Percentiles rank a stretch among this genome's conserved stretches.
These are phyloP conservation scores for Metallyticus violacea DNA, from an alignment of 2,888 invertebrate species.

Conservation along the genomic window DNA sequence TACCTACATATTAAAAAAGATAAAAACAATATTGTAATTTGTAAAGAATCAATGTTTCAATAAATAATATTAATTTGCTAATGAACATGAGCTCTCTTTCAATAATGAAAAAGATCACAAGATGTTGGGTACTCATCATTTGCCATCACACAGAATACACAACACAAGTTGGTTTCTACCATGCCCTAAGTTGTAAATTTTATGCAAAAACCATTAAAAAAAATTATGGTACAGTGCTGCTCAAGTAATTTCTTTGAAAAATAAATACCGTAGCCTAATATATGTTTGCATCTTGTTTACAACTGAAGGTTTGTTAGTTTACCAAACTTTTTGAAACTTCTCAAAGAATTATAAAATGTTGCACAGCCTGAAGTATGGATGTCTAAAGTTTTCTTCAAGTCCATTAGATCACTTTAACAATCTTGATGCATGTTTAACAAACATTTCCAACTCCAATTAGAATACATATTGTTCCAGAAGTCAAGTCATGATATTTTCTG, in stretches of 20 bases:
- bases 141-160: not conserved
- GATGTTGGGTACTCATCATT: not conserved
- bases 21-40: not conserved
- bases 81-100: not conserved
- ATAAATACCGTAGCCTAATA: too few species aligned
- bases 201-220: not conserved
- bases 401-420: not conserved
- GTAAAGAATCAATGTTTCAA: not conserved
- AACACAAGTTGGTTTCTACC: not conserved
- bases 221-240: not conserved
- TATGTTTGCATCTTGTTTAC: not conserved
- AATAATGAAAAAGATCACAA: not conserved
- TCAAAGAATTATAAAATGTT: not conserved
- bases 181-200: not conserved
- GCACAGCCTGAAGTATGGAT: not conserved
- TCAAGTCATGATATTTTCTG: constrained; percentile 1
- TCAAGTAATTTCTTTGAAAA: too few species aligned
- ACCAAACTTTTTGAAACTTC: not conserved
- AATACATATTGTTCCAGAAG: not conserved
- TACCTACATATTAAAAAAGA: not conserved
- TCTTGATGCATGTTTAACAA: not conserved
- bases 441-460: not conserved
- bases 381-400: not conserved
- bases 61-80: not conserved
- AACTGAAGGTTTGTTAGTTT: not conserved